Conservation (phyloP, 2,888 invertebrate genomes). For the Sisyra nigra region DNA sequence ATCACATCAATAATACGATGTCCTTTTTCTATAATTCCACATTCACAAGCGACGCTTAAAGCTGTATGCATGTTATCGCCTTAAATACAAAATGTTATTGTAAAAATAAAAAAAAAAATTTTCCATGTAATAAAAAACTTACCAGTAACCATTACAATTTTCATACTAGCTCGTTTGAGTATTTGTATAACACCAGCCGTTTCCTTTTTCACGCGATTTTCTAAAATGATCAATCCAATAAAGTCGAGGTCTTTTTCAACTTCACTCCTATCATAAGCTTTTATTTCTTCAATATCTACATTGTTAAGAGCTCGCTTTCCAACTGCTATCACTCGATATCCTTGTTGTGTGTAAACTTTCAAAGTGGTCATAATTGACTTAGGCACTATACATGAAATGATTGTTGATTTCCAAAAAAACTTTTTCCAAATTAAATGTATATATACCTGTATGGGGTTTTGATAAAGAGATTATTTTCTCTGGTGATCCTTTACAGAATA, state of each 20-base stretch:
- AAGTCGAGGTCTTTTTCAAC: conserved; percentile 70
- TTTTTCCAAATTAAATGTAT: background rate
- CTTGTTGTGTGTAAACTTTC: conserved; percentile 77
- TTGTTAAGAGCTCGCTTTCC: conserved; percentile 58
- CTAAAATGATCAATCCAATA: conserved; percentile 82
- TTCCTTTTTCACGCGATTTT: conserved; percentile 84
- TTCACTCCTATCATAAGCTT: conserved; percentile 56
- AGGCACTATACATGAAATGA: conserved; percentile 44
- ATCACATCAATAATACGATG: conserved; percentile 30
- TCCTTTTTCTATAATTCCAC: conserved; percentile 57
- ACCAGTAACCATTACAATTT: conserved; percentile 96
- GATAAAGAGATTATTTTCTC: conserved; percentile 79
- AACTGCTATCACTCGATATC: conserved; percentile 83
- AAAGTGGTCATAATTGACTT: conserved; percentile 59
- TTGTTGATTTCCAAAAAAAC: too few species aligned
- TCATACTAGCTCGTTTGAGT: conserved; percentile 70
- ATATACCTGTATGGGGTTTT: conserved; percentile 43
- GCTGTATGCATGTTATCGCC: conserved; percentile 83
- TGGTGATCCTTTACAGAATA: conserved; percentile 82
- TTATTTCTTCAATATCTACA: conserved; percentile 52
- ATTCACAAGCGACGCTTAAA: conserved; percentile 80
- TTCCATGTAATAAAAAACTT: conserved; percentile 12
- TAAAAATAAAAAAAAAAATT: conserved; percentile 6
- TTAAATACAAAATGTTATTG: too few species aligned
- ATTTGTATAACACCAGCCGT: conserved; percentile 67